These are phyloP conservation scores for Ametastegia equiseti DNA, from an alignment of 2,888 invertebrate species.

Conservation along the genomic window DNA sequence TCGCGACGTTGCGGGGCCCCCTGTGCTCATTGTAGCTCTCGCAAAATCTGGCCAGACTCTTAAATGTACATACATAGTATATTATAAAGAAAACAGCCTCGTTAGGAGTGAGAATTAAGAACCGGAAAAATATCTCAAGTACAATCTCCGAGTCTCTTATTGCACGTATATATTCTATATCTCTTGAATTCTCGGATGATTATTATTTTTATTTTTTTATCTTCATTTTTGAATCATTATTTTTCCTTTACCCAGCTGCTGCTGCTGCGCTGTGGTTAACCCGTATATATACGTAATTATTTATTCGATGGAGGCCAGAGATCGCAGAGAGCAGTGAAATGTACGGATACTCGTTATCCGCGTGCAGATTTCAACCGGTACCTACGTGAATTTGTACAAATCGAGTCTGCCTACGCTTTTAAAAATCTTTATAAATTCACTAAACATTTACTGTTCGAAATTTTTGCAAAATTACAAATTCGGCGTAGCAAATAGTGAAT, in stretches of 20 bases:
- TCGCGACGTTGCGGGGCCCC: no score
- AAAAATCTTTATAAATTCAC: no score
- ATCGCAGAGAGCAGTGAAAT: slow-evolving; percentile 2
- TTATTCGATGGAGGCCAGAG: slow-evolving; percentile 18
- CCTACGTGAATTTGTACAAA: not conserved
- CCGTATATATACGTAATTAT: not conserved
- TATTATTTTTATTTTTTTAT: not conserved
- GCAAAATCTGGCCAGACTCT: not conserved
- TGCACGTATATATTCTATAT: not conserved
- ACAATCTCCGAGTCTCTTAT: not conserved
- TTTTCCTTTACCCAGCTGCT: not conserved
- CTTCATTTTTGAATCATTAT: not conserved
- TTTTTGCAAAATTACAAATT: no score
- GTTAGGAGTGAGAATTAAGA: not conserved
- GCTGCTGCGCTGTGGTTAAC: not conserved
- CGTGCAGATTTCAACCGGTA: not conserved
- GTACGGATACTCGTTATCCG: not conserved
- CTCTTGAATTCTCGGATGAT: not conserved
- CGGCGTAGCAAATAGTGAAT: no score
- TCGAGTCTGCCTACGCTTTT: no score
- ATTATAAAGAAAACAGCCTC: slow-evolving; percentile 23
- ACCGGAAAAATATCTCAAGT: slow-evolving; percentile 18
- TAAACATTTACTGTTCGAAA: no score
- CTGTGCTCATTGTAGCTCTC: slow-evolving; percentile 10
- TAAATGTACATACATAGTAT: not conserved